Evolutionary conservation across 2,113 vertebrate species (phyloP).

Genomic region (Myiopsitta monachus): DNA sequence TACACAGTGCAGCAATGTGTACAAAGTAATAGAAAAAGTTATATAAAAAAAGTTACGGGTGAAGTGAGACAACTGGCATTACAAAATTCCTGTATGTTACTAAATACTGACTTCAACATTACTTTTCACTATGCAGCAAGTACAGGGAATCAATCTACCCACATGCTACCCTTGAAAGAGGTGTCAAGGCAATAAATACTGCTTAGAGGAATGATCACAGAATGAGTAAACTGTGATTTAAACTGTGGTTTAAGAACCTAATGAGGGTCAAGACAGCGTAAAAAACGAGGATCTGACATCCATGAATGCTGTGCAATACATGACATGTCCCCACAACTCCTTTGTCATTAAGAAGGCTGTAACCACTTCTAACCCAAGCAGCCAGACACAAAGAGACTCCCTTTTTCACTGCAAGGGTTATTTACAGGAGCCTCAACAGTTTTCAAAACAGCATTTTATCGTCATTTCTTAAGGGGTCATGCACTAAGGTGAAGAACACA

Average conservation of each 20-base stretch:
- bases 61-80: background rate
- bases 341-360: background rate
- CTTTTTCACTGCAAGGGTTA: background rate
- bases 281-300: background rate
- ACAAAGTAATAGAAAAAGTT: background rate
- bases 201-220: background rate
- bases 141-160: background rate
- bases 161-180: background rate
- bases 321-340: background rate
- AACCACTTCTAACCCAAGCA: background rate
- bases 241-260: background rate
- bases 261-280: background rate
- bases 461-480: background rate
- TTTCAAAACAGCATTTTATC: background rate
- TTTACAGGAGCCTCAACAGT: background rate
- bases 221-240: background rate
- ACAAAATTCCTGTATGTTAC: background rate
- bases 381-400: background rate
- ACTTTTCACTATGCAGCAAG: background rate
- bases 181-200: background rate
- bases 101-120: background rate
- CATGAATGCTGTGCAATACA: background rate
- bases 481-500: background rate
- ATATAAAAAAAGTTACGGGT: background rate
- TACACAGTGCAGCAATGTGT: background rate